phyloP scores from a whole-genome alignment of 2,888 invertebrate genomes.

The Aromia moschata region DNA sequence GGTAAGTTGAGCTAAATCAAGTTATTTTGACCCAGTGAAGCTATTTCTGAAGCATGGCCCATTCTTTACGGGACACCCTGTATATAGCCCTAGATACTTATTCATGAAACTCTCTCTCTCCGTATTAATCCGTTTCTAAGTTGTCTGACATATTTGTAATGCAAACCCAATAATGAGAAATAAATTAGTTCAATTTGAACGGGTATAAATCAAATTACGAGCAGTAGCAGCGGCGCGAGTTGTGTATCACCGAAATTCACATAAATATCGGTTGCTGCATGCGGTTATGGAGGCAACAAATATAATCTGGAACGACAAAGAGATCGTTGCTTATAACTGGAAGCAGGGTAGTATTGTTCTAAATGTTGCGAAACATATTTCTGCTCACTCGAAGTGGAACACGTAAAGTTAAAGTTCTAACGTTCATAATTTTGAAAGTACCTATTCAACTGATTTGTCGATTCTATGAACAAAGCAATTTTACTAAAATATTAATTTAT shows the following conservation, averaged over 20 bases:
- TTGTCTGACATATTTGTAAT: slow-evolving; percentile 42
- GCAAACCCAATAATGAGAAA: slow-evolving; percentile 50
- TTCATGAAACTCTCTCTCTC: slow-evolving; percentile 28
- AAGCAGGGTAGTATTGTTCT: slow-evolving; percentile 4
- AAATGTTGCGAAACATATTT: neutral
- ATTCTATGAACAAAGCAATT: too few relatives aligned
- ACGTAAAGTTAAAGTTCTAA: too few relatives aligned
- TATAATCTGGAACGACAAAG: slow-evolving; percentile 41
- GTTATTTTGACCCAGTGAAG: too few relatives aligned
- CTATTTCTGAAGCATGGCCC: too few relatives aligned
- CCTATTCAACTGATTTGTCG: too few relatives aligned
- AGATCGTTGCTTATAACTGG: slow-evolving; percentile 22
- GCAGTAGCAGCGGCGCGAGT: slow-evolving; percentile 37
- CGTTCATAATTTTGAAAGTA: too few relatives aligned
- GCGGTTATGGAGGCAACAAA: slow-evolving; percentile 25
- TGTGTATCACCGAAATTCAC: slow-evolving; percentile 39
- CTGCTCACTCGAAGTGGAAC: too few relatives aligned
- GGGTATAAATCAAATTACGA: slow-evolving; percentile 55
- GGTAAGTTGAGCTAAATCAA: too few relatives aligned
- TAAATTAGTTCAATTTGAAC: slow-evolving; percentile 54
- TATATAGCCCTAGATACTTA: neutral
- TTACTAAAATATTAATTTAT: too few relatives aligned
- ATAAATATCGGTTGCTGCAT: slow-evolving; percentile 38
- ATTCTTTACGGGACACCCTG: too few relatives aligned
- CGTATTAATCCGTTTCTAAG: slow-evolving; percentile 41